phyloP scores from a whole-genome alignment of 2,888 invertebrate species.

The Listrodromus nycthemerus region DNA sequence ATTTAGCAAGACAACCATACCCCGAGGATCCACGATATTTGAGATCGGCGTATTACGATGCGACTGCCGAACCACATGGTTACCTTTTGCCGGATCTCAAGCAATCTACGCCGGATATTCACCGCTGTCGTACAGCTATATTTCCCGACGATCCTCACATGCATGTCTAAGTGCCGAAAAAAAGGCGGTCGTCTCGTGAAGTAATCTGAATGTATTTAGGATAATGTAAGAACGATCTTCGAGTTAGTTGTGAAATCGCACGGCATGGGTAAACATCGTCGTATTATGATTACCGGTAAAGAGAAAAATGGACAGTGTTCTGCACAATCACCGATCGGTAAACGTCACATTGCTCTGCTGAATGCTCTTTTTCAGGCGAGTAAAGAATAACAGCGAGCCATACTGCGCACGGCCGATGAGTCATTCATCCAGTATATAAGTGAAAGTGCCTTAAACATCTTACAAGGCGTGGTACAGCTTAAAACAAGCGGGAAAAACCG shows the following conservation, averaged over 20 bases:
- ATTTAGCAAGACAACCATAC: conserved; percentile 57
- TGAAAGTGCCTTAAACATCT: conserved; percentile 20
- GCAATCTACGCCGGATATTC: not conserved
- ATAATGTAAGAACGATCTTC: not conserved
- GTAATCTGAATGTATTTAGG: not conserved
- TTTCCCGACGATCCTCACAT: not conserved
- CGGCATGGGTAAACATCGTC: not conserved
- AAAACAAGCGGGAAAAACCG: not conserved
- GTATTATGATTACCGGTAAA: not conserved
- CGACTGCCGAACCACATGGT: conserved; percentile 51
- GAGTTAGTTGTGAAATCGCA: not conserved
- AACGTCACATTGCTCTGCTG: conserved; percentile 7
- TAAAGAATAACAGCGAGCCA: not conserved
- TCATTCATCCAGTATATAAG: conserved; percentile 25
- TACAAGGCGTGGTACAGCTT: conserved; percentile 11
- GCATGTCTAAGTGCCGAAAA: not conserved
- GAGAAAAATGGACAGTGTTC: not conserved
- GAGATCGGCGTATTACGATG: conserved; percentile 63
- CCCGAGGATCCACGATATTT: conserved; percentile 64
- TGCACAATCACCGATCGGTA: not conserved
- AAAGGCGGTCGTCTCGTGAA: too few species aligned
- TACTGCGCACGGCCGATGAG: conserved; percentile 14
- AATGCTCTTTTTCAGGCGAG: conserved; percentile 3
- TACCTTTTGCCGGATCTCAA: conserved; percentile 64
- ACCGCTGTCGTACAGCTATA: not conserved